Evolutionary conservation across 2,888 invertebrate genomes (phyloP), one percentile per base, ranked within the genome.

Genomic region (Tetropium fuscum): DNA sequence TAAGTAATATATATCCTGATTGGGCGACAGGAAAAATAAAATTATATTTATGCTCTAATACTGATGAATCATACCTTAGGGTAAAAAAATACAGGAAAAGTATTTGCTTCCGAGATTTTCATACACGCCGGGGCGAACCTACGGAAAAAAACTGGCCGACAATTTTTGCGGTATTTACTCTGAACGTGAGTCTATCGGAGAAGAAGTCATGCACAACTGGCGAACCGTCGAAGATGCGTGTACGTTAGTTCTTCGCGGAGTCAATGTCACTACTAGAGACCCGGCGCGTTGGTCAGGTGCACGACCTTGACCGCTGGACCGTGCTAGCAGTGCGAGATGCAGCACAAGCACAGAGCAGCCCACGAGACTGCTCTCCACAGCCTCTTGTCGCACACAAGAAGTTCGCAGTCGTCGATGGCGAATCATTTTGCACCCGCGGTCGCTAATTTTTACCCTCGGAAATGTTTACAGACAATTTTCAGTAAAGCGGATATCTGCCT

Each of bases 231-330:
- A 58, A 55, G 69, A 71, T 68, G 69, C 64, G 63, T 61, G 63
- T 58, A 54, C 63, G 58, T 58, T 68, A 58, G 63, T 67, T 69
- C 70, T 70, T 70, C 70, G 69, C 74, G 75, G 72, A 78, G 79
- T 80, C 80, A 80, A 78, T 78, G 80, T 79, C 79, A 78, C 77
- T 75, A 64, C 60, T 55, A 60, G 58, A 58, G 51, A 48, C 49
- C 43, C 49, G 55, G 55, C 49, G 45, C 55, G 49, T 22, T 49
- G 49, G 49, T 71, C 73, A 72, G 71, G 76, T 76, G 76, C 72
- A 76, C 77, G 78, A 70, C 78, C 78, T 78, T 78, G 78, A 78
- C 78, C 78, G 76, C 66, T 72, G 72, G 66, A 71, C 70, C 71
- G 63, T 67, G 64, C 49, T 38, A 49, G 38, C 25, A 49, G 49